Percentiles rank a stretch among this genome's conserved stretches.
Evolutionary conservation across 2,797 vertebrate genomes (phyloP).

Genomic region (Ctenopoma kingsleyae): DNA sequence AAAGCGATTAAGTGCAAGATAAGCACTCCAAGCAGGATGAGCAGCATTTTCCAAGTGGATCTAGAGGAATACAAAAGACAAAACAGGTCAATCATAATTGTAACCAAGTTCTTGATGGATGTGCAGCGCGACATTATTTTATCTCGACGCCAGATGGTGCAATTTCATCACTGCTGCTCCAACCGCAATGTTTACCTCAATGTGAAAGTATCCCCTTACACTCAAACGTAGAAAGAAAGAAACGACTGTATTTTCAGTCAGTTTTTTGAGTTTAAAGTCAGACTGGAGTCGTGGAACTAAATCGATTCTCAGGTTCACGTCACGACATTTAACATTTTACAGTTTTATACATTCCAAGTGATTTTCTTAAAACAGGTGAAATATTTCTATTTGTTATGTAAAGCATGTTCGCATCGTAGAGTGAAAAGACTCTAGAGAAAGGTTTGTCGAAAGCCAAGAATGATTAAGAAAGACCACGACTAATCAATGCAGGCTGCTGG

Average conservation of each 20-base stretch:
- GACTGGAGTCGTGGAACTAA: neutral
- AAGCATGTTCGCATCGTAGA: neutral
- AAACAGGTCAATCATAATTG: conserved; percentile 13
- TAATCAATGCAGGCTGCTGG: conserved; percentile 41
- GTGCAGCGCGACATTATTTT: too few species aligned
- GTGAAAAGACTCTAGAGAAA: neutral
- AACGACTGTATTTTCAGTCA: conserved; percentile 26
- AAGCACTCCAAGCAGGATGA: conserved; percentile 92
- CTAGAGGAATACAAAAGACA: conserved; percentile 49
- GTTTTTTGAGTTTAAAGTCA: neutral
- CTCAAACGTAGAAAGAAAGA: conserved; percentile 40
- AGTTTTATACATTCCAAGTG: neutral
- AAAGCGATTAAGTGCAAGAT: conserved; percentile 92
- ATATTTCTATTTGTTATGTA: neutral
- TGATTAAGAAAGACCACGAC: neutral
- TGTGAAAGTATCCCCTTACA: conserved; percentile 73
- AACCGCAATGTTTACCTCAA: conserved; percentile 77
- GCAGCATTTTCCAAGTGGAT: conserved; percentile 90
- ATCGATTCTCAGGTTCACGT: neutral
- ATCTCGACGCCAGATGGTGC: conserved; percentile 64
- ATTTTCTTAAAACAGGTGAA: neutral
- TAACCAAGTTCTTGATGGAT: neutral
- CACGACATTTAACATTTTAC: conserved; percentile 3
- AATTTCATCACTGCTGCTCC: conserved; percentile 31
- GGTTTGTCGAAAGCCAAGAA: neutral